Conservation (phyloP, 2,797 vertebrate species). For the Oreortyx pictus region DNA sequence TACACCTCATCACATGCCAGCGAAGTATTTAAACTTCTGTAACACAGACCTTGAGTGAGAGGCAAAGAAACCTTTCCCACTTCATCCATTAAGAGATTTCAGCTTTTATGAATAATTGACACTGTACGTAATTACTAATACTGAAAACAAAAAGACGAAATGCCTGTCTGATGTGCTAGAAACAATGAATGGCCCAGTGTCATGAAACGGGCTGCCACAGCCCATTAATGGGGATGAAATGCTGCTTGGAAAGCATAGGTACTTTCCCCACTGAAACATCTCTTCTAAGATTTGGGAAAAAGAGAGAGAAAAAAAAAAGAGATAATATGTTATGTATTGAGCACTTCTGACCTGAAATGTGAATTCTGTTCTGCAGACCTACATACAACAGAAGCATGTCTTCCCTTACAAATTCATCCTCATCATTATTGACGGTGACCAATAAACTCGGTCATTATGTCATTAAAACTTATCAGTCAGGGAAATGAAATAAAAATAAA, state of each 20-base stretch:
- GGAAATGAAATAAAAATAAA: background rate
- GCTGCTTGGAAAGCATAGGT: background rate
- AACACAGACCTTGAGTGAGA: background rate
- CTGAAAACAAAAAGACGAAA: constrained; percentile 33
- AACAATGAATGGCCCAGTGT: background rate
- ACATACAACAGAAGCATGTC: background rate
- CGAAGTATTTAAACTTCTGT: background rate
- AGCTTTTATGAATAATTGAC: constrained; percentile 23
- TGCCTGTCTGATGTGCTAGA: background rate
- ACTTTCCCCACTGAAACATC: background rate
- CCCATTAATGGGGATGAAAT: background rate
- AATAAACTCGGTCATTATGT: background rate
- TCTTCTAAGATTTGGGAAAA: background rate
- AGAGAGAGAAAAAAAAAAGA: too few species aligned
- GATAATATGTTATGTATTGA: background rate
- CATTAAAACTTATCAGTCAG: background rate
- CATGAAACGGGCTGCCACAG: background rate
- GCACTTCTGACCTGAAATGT: background rate
- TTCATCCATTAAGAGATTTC: background rate
- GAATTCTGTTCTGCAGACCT: background rate
- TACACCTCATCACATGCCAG: background rate
- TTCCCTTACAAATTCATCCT: background rate
- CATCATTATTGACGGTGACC: fast-evolving
- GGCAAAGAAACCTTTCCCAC: background rate
- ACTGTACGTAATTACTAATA: background rate